Percentiles rank a stretch among this genome's conserved stretches.
These are phyloP conservation scores for Drosophila nikananu DNA, from an alignment of 1,140 invertebrate species.

Conservation along the genomic window DNA sequence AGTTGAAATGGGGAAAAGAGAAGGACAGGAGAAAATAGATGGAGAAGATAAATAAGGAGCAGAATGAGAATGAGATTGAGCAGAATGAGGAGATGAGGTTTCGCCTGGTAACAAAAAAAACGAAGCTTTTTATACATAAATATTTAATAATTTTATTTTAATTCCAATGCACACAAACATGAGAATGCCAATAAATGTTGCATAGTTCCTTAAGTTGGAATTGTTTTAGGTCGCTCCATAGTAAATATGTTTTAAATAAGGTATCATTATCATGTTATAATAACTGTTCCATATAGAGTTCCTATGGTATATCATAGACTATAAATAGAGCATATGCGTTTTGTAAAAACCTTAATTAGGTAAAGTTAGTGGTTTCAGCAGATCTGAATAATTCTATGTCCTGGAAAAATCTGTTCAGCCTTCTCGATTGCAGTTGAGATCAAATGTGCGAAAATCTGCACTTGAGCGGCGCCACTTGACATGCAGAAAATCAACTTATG, in stretches of 20 bases:
- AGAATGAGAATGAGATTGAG: no score
- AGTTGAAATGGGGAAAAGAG: neutral
- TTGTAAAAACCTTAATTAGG: neutral
- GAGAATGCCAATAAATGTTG: no score
- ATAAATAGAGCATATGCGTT: neutral
- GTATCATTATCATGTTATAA: neutral
- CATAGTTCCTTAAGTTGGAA: neutral
- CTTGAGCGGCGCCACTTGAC: slow-evolving; percentile 73
- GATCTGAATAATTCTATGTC: no score
- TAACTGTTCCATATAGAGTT: neutral
- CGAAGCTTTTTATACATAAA: neutral
- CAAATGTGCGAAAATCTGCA: slow-evolving; percentile 78
- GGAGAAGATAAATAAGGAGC: neutral
- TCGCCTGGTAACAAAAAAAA: neutral
- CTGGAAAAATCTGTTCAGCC: neutral
- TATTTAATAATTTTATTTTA: neutral
- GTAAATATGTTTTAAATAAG: neutral
- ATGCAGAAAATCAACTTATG: slow-evolving; percentile 32
- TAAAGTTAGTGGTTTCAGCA: neutral
- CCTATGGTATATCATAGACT: neutral
- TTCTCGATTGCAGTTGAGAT: slow-evolving; percentile 13
- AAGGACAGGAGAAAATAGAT: neutral
- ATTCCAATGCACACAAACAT: neutral
- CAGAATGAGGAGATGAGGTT: no score
- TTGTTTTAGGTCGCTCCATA: neutral